Evolutionary conservation across 1,140 invertebrate genomes (phyloP).

Genomic region (Trichonephila clavata): DNA sequence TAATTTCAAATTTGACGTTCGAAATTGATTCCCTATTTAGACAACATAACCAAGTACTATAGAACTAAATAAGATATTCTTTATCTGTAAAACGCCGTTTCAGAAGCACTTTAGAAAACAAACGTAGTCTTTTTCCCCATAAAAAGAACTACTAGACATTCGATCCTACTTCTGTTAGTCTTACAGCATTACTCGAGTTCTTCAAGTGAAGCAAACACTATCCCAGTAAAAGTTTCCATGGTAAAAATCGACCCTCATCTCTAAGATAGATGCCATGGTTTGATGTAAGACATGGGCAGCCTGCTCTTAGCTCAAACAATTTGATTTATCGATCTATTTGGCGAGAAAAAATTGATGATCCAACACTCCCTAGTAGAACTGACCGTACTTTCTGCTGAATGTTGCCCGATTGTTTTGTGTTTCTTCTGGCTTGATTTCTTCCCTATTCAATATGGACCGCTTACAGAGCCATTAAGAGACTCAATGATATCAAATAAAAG

Average conservation of each 20-base stretch:
- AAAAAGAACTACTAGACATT: background rate
- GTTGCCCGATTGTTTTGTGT: slow-evolving; percentile 22
- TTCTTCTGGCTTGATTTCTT: slow-evolving; percentile 4
- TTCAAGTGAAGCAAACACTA: background rate
- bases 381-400: slow-evolving; percentile 11
- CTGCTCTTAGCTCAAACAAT: slow-evolving; percentile 34
- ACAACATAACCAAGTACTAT: no score
- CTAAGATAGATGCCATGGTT: background rate
- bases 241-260: background rate
- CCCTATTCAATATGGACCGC: background rate
- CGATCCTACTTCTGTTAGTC: background rate
- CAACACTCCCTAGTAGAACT: background rate
- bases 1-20: no score
- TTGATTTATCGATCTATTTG: slow-evolving; percentile 30
- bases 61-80: no score
- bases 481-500: slow-evolving; percentile 35
- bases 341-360: slow-evolving; percentile 27
- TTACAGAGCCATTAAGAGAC: background rate
- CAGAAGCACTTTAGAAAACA: background rate
- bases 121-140: background rate
- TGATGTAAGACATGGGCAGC: background rate
- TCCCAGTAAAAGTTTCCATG: background rate
- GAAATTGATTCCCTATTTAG: no score
- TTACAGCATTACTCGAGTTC: background rate
- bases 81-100: background rate